A percentile compares a stretch with the other conserved stretches of the same genome.
These are phyloP conservation scores for Brachypalpus laphriformis DNA, from an alignment of 2,888 invertebrate species.

Conservation along the genomic window DNA sequence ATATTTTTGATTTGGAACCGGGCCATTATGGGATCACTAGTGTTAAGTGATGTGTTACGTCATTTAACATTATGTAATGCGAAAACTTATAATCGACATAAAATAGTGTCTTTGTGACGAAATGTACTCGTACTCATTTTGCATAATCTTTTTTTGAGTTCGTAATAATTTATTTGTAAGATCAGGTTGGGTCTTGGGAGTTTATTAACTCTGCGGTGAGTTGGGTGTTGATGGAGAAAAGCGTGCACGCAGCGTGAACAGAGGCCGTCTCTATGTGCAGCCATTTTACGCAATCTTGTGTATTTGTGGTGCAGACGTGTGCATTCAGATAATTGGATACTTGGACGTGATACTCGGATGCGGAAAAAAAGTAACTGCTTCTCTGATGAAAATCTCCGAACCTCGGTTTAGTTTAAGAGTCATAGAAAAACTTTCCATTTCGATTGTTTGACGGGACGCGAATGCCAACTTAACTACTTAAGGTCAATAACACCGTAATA, in stretches of 20 bases:
- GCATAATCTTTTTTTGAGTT: slow-evolving; percentile 42
- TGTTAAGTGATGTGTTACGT: slow-evolving; percentile 50
- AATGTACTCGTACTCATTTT: slow-evolving; percentile 27
- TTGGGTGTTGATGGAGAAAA: slow-evolving; percentile 23
- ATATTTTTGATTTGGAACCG: slow-evolving; percentile 23
- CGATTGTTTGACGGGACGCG: not conserved
- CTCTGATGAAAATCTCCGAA: slow-evolving; percentile 32
- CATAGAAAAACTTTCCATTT: slow-evolving; percentile 62
- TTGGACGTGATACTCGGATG: slow-evolving; percentile 23
- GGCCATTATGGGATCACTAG: slow-evolving; percentile 20
- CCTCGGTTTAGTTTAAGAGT: slow-evolving; percentile 2
- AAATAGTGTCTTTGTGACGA: slow-evolving; percentile 35
- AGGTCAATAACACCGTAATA: slow-evolving; percentile 60
- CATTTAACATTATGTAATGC: slow-evolving; percentile 47
- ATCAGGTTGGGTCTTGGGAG: slow-evolving; percentile 48
- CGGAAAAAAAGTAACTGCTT: slow-evolving; percentile 65
- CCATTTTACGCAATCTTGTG: slow-evolving; percentile 57
- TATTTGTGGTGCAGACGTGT: slow-evolving; percentile 36
- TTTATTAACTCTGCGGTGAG: slow-evolving; percentile 42
- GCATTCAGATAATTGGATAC: slow-evolving; percentile 54
- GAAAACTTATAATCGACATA: slow-evolving; percentile 35
- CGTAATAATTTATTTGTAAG: slow-evolving; percentile 51
- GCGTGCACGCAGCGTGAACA: slow-evolving; percentile 35
- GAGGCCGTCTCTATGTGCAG: not conserved
- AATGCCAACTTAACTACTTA: slow-evolving; percentile 32